These are phyloP conservation scores for Nerophis lumbriciformis DNA, from an alignment of 2,113 vertebrate species.

Conservation along the genomic window DNA sequence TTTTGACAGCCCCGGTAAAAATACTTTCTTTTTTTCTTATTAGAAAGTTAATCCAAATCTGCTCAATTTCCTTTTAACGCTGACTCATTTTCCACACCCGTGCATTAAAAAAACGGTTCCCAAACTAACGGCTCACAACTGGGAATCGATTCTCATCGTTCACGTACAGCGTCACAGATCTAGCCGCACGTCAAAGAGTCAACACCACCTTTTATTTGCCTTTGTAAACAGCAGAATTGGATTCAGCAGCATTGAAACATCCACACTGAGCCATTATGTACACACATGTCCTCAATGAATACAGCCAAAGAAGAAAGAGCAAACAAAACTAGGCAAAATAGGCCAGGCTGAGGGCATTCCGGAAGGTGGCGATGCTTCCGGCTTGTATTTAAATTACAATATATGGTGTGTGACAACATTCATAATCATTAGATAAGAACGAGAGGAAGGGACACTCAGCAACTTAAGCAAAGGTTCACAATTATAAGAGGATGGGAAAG, in stretches of 20 bases:
- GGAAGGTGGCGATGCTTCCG: conserved; percentile 35
- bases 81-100: no score
- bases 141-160: no score
- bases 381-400: conserved; percentile 23
- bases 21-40: no score
- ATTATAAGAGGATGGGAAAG: conserved; percentile 20
- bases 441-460: conserved; percentile 9
- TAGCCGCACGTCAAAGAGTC: conserved; percentile 29
- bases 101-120: no score
- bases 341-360: conserved; percentile 37
- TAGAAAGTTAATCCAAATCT: no score
- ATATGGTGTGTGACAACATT: conserved; percentile 57
- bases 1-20: no score
- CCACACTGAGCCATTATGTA: conserved; percentile 57
- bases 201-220: conserved; percentile 69
- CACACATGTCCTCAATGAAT: conserved; percentile 57
- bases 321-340: conserved; percentile 31
- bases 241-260: conserved; percentile 65
- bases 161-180: not conserved
- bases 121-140: no score
- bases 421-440: conserved; percentile 42
- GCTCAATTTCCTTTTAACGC: no score
- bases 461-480: conserved; percentile 36
- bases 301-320: conserved; percentile 41
- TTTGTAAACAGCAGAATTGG: conserved; percentile 64